Evolutionary conservation across 2,888 invertebrate species (phyloP).

Genomic region (Venusia cambrica): DNA sequence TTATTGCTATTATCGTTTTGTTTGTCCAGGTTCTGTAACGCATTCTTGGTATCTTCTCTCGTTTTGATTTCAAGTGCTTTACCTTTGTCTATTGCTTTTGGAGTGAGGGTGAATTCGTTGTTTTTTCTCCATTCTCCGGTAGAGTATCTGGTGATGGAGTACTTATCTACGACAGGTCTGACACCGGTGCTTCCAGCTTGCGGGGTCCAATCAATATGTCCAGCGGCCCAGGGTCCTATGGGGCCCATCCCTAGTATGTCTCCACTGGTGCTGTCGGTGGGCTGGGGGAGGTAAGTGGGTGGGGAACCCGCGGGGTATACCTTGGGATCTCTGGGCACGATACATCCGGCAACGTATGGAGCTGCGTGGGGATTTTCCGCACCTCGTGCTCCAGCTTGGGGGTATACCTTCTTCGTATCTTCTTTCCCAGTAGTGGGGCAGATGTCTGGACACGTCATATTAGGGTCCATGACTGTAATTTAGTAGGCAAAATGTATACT

Average conservation of each 20-base stretch:
- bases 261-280: constrained; percentile 64
- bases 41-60: constrained; percentile 65
- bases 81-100: constrained; percentile 56
- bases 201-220: constrained; percentile 87
- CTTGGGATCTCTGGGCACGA: constrained; percentile 53
- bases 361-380: constrained; percentile 34
- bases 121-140: constrained; percentile 87
- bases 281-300: constrained; percentile 64
- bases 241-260: constrained; percentile 67
- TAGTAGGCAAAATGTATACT: constrained; percentile 22
- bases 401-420: constrained; percentile 17
- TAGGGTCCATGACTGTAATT: constrained; percentile 40
- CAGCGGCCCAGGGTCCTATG: constrained; percentile 87
- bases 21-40: constrained; percentile 78
- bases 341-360: constrained; percentile 58
- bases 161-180: constrained; percentile 88
- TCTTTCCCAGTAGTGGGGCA: constrained; percentile 41
- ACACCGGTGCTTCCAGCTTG: constrained; percentile 87
- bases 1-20: constrained; percentile 72
- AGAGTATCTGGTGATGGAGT: constrained; percentile 87
- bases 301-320: constrained; percentile 58
- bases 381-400: constrained; percentile 35
- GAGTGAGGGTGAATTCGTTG: constrained; percentile 74
- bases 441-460: constrained; percentile 53
- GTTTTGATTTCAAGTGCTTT: constrained; percentile 43